Percentiles rank a stretch among this genome's conserved stretches.
Conservation (phyloP, 2,888 invertebrate species). For the Ceraclea dissimilis region DNA sequence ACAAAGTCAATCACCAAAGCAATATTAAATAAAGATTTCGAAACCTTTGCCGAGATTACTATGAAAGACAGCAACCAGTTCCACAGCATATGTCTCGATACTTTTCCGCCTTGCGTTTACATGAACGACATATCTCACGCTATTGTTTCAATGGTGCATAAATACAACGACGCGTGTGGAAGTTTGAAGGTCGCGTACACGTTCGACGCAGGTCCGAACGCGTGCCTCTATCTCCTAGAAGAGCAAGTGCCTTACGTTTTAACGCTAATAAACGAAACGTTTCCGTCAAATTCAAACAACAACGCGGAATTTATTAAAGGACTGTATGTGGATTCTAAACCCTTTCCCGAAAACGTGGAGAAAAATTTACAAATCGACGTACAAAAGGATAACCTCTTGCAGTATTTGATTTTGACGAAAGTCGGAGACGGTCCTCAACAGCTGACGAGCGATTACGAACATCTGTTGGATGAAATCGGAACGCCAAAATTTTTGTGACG, state of each 20-base stretch:
- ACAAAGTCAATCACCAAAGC: constrained; percentile 46
- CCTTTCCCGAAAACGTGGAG: constrained; percentile 28
- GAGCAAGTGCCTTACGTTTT: constrained; percentile 64
- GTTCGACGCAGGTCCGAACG: constrained; percentile 98
- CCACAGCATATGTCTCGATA: constrained; percentile 89
- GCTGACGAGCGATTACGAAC: constrained; percentile 34
- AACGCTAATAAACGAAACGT: constrained; percentile 59
- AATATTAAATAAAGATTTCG: constrained; percentile 66
- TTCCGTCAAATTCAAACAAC: constrained; percentile 51
- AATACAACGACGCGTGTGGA: constrained; percentile 66
- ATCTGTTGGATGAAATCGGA: constrained; percentile 46
- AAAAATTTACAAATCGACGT: constrained; percentile 35
- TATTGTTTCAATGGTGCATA: constrained; percentile 73
- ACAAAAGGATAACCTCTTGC: constrained; percentile 52
- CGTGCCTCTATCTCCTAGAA: constrained; percentile 78
- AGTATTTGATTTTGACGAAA: constrained; percentile 77
- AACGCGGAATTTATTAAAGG: constrained; percentile 51
- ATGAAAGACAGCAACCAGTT: constrained; percentile 98
- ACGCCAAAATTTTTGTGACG: constrained; percentile 33
- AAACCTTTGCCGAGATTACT: constrained; percentile 81
- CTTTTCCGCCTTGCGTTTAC: constrained; percentile 89
- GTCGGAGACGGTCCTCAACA: constrained; percentile 68
- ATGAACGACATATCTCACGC: constrained; percentile 82
- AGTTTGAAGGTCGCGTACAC: constrained; percentile 81
- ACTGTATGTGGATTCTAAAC: constrained; percentile 34